Conservation (phyloP, 2,797 vertebrate species). For the Antrozous pallidus region DNA sequence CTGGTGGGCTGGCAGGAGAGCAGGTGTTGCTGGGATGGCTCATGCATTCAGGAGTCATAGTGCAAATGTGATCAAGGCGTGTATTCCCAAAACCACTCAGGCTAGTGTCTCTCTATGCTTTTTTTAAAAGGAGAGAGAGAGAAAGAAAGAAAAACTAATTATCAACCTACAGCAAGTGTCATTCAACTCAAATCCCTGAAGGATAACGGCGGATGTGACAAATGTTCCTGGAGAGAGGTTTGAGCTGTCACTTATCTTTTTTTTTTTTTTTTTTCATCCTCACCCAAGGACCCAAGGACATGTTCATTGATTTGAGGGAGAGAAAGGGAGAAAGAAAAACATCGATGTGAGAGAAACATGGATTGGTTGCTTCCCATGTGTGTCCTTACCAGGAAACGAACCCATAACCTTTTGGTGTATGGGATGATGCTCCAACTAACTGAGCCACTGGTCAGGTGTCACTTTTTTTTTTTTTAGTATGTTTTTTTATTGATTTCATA, state of each 20-base stretch:
- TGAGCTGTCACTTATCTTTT: conserved; percentile 74
- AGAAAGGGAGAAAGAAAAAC: not conserved
- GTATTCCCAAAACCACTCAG: conserved; percentile 81
- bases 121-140: not conserved
- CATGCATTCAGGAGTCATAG: conserved; percentile 74
- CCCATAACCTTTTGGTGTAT: not conserved
- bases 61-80: conserved; percentile 79
- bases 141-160: conserved; percentile 80
- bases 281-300: not conserved
- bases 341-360: not conserved
- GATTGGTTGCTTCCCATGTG: not conserved
- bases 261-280: not conserved
- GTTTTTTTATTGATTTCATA: too few species aligned
- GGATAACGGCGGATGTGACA: conserved; percentile 75
- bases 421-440: not conserved
- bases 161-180: conserved; percentile 80
- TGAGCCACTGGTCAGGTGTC: not conserved
- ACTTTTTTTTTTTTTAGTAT: too few species aligned
- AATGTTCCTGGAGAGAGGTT: conserved; percentile 76
- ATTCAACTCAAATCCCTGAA: conserved; percentile 80
- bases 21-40: conserved; percentile 80
- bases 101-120: conserved; percentile 77
- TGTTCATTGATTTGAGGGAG: not conserved
- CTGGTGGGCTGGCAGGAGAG: conserved; percentile 75
- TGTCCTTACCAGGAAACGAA: not conserved